A percentile compares a stretch with the other conserved stretches of the same genome.
Evolutionary conservation across 1,140 invertebrate species (phyloP).

Genomic region (Oscheius sp.): DNA sequence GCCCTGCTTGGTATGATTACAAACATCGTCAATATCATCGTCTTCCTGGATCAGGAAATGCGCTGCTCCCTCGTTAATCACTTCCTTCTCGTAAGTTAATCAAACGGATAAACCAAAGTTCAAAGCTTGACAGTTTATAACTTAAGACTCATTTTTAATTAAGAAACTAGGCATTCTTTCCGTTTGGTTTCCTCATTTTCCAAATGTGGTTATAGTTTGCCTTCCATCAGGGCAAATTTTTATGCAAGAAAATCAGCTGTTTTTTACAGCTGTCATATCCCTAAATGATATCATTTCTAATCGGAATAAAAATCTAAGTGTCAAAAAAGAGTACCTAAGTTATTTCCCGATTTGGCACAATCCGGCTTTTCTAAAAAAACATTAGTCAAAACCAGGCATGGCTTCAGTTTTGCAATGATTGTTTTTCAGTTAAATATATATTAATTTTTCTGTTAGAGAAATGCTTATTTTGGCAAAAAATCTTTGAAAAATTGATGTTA

Average conservation of each 20-base stretch:
- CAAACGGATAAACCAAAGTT: background rate
- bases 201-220: slow-evolving; percentile 5
- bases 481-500: slow-evolving; percentile 6
- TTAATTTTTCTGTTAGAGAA: slow-evolving; percentile 9
- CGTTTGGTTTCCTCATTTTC: background rate
- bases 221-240: background rate
- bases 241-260: background rate
- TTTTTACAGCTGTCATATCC: background rate
- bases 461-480: slow-evolving; percentile 15
- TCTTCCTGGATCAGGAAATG: slow-evolving; percentile 57
- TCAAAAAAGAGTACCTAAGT: background rate
- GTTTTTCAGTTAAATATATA: background rate
- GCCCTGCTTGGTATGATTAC: slow-evolving; percentile 48
- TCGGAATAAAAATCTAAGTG: background rate
- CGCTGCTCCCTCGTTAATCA: slow-evolving; percentile 56
- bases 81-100: slow-evolving; percentile 45
- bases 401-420: background rate
- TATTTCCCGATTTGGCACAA: no score
- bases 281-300: background rate
- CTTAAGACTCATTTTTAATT: slow-evolving; percentile 5
- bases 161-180: background rate
- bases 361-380: no score
- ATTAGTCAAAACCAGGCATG: no score
- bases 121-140: slow-evolving; percentile 50
- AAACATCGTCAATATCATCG: slow-evolving; percentile 57